Evolutionary conservation across 2,797 vertebrate species (phyloP).

Genomic region (Crypturellus tataupa): DNA sequence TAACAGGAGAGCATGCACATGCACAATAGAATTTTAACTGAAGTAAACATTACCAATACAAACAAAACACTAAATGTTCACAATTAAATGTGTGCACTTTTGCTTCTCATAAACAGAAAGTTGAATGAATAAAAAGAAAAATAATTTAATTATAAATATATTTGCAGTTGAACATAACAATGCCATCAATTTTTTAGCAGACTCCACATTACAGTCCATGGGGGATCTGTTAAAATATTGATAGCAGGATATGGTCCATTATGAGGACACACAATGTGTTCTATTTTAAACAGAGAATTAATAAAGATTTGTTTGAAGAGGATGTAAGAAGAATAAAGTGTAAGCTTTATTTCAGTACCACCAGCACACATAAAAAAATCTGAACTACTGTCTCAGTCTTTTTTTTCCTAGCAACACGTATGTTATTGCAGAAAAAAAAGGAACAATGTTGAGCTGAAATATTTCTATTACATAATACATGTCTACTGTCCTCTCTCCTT

Average conservation of each 20-base stretch:
- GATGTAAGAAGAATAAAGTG: conserved; percentile 27
- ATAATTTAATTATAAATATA: conserved; percentile 59
- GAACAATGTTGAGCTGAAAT: background rate
- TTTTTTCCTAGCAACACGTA: background rate
- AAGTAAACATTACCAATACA: conserved; percentile 20
- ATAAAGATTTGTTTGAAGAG: conserved; percentile 64
- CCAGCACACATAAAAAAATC: background rate
- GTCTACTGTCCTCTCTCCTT: background rate
- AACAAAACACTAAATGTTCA: conserved; percentile 8
- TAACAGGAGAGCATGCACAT: background rate
- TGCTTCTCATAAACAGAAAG: conserved; percentile 33
- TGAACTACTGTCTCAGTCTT: background rate
- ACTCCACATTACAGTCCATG: conserved; percentile 59
- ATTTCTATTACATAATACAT: background rate
- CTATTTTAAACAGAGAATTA: conserved; percentile 70
- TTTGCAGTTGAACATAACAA: conserved; percentile 49
- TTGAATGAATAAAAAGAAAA: conserved; percentile 52
- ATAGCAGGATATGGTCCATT: conserved; percentile 71
- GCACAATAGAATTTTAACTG: conserved; percentile 17
- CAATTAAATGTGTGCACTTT: conserved; percentile 12
- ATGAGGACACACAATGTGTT: conserved; percentile 30
- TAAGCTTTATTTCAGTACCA: background rate
- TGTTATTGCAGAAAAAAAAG: background rate
- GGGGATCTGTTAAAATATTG: conserved; percentile 77
- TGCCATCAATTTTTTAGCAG: conserved; percentile 75